Conservation (phyloP, 2,797 vertebrate species). For the Poeciliopsis infans region DNA sequence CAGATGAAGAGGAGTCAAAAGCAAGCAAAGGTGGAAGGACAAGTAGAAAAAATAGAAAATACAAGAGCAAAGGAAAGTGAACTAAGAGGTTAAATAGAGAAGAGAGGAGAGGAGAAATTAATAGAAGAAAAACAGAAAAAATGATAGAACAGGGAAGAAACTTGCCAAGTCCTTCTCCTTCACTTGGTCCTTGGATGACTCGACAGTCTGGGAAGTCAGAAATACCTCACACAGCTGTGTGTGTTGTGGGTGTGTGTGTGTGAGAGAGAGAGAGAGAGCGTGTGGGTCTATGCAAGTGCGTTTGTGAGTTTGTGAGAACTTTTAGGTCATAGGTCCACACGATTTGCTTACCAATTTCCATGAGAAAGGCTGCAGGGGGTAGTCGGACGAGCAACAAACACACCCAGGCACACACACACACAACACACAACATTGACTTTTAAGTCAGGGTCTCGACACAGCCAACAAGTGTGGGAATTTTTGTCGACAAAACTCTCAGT, state of each 20-base stretch:
- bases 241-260: constrained; percentile 26
- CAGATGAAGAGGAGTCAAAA: background rate
- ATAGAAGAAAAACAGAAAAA: background rate
- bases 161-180: constrained; percentile 33
- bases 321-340: constrained; percentile 73
- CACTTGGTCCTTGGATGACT: constrained; percentile 66
- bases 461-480: constrained; percentile 77
- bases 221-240: constrained; percentile 72
- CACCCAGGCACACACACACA: constrained; percentile 17
- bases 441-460: constrained; percentile 48
- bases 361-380: constrained; percentile 61
- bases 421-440: constrained; percentile 59
- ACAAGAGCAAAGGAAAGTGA: background rate
- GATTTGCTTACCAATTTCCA: constrained; percentile 79
- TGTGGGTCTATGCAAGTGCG: constrained; percentile 25
- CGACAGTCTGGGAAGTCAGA: constrained; percentile 69
- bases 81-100: background rate
- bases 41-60: background rate
- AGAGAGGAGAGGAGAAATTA: background rate
- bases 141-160: constrained; percentile 16
- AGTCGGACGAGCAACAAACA: constrained; percentile 13
- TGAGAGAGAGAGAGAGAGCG: constrained; percentile 20
- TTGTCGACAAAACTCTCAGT: constrained; percentile 66
- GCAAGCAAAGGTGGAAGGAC: background rate
- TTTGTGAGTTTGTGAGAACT: constrained; percentile 35